Conservation (phyloP, 92 coral and sea anemone genomes). For the Ricordea florida region DNA sequence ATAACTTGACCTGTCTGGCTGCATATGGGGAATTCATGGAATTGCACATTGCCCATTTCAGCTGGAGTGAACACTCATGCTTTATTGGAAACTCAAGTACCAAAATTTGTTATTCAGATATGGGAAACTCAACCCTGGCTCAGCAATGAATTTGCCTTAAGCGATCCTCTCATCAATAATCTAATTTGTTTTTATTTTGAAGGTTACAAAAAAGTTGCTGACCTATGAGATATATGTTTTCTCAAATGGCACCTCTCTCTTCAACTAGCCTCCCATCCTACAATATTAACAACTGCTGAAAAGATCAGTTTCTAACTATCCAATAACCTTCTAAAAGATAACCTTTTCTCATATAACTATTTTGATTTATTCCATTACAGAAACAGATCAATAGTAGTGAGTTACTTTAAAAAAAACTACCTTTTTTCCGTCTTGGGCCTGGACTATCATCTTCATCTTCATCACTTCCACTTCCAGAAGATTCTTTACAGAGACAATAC, state of each 20-base stretch:
- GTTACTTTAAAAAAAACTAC: neutral
- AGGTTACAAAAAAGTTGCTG: neutral
- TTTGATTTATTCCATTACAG: slow-evolving; percentile 1
- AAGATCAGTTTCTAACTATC: slow-evolving; percentile 4
- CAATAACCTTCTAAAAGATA: slow-evolving; percentile 2
- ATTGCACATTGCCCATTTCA: too few relatives aligned
- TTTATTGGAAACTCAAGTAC: neutral
- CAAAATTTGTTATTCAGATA: neutral
- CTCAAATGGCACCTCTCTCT: neutral
- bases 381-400: slow-evolving; percentile 3
- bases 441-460: slow-evolving; percentile 3
- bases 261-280: neutral
- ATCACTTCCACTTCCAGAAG: slow-evolving; percentile 7
- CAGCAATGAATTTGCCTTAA: too few relatives aligned
- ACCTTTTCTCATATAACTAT: neutral
- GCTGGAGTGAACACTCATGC: too few relatives aligned
- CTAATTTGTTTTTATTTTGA: neutral
- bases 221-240: neutral
- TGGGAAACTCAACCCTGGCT: neutral
- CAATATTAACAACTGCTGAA: slow-evolving; percentile 2
- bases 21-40: neutral
- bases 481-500: neutral
- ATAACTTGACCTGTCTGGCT: neutral
- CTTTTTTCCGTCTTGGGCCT: slow-evolving; percentile 1
- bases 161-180: too few relatives aligned